Evolutionary conservation across 2,797 vertebrate species (phyloP), one percentile per base, ranked within the genome.

Genomic region (Acanthurus leucopareius): DNA sequence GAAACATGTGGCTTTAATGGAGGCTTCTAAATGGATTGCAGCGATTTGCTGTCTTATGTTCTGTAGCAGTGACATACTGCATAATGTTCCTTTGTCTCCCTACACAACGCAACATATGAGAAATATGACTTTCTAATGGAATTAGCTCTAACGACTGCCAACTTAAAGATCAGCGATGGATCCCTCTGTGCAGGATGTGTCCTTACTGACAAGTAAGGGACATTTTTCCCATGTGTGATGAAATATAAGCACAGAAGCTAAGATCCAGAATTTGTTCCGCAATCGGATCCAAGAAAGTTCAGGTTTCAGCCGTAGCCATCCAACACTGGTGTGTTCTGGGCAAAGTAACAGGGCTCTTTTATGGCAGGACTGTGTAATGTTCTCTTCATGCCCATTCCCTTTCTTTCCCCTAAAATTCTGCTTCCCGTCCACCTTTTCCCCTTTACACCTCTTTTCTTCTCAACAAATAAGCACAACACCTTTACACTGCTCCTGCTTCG

Each of bases 1-100:
- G 77, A 58, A 87, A 86, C 78, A 80, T 77, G 54, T 82, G 75
- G 56, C 11, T 79, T 77, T 79, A 64, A 77, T 83, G 70, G 56
- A 85, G 56, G 82, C 64, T 48, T 85, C 71, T 61, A 80, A 82
- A 71, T 44, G 11, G 42, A 42, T 65, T 28, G 35, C 69, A 48
- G 48, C 80, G 60, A 70, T 82, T 67, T 75, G 49, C 28, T 77
- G 40, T 66, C 49, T 32, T 51, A 54, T 86, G 60, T 75, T 79
- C 20, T 82, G n/a, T 64, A 61, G 40, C 35, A 38, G 62, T 82
- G 68, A 49, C 35, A 64, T 64, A 68, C 8, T 62, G 32, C 61
- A 75, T 73, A 68, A 72, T 61, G 57, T 32, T 28, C 8, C 48
- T 74, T 73, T 58, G 58, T 82, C 56, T 72, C n/a, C 9, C 42